Evolutionary conservation across 2,797 vertebrate genomes (phyloP).

Genomic region (Propithecus perrieri): DNA sequence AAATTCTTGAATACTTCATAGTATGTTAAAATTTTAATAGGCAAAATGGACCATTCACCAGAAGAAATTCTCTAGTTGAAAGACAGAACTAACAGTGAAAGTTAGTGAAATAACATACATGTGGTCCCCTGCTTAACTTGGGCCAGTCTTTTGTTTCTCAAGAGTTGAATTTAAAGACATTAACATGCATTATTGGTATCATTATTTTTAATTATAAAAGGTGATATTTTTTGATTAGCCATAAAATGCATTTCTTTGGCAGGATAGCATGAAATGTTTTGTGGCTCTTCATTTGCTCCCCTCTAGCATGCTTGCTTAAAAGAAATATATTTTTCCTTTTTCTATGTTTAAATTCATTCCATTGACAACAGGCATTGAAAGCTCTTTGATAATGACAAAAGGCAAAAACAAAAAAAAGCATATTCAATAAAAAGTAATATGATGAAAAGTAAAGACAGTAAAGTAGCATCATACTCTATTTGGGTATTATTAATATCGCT

Average conservation of each 20-base stretch:
- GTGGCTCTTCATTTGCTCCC: constrained; percentile 57
- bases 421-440: background rate
- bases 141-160: constrained; percentile 42
- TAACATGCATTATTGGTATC: background rate
- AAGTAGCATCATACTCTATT: background rate
- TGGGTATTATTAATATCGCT: background rate
- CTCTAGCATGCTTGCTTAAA: constrained; percentile 26
- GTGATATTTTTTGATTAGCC: constrained; percentile 57
- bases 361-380: constrained; percentile 50
- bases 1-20: constrained; percentile 39
- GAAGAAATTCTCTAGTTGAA: constrained; percentile 11
- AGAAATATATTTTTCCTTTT: constrained; percentile 53
- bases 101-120: background rate
- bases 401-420: background rate
- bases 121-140: constrained; percentile 55
- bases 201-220: constrained; percentile 8
- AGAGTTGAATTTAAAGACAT: constrained; percentile 55
- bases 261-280: constrained; percentile 61
- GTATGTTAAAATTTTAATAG: constrained; percentile 49
- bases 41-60: constrained; percentile 2
- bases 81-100: background rate
- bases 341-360: constrained; percentile 67
- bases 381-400: background rate
- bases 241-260: constrained; percentile 67
- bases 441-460: background rate